Conservation (phyloP, 2,888 invertebrate species). For the Dendrolimus pini region DNA sequence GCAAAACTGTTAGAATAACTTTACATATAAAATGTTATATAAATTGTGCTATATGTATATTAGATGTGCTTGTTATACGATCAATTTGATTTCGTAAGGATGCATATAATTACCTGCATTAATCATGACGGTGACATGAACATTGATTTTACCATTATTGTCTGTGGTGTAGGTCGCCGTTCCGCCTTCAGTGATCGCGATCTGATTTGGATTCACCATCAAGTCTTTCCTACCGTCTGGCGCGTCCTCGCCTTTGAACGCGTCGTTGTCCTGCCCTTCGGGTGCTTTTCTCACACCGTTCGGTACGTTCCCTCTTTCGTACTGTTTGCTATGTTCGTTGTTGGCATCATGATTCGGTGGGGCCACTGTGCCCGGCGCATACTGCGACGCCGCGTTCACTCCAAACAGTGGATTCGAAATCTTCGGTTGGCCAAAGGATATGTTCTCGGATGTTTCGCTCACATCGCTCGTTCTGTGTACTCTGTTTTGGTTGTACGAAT, state of each 20-base stretch:
- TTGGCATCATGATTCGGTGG: slow-evolving; percentile 26
- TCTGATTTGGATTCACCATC: slow-evolving; percentile 62
- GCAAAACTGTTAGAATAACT: slow-evolving; percentile 65
- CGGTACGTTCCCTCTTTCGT: slow-evolving; percentile 48
- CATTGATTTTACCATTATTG: slow-evolving; percentile 92
- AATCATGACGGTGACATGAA: slow-evolving; percentile 91
- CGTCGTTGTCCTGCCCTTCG: slow-evolving; percentile 89
- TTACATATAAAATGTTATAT: slow-evolving; percentile 35
- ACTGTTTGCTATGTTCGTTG: slow-evolving; percentile 41
- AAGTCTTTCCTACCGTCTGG: slow-evolving; percentile 77
- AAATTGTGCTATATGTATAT: slow-evolving; percentile 24
- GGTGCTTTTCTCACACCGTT: slow-evolving; percentile 82
- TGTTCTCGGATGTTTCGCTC: slow-evolving; percentile 38
- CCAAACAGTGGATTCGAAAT: slow-evolving; percentile 65
- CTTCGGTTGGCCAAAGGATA: slow-evolving; percentile 43
- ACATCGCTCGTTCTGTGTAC: slow-evolving; percentile 38
- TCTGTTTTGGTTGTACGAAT: slow-evolving; percentile 44
- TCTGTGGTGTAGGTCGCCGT: slow-evolving; percentile 80
- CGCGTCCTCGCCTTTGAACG: slow-evolving; percentile 77
- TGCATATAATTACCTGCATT: slow-evolving; percentile 80
- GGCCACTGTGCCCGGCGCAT: slow-evolving; percentile 48
- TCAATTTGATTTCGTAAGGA: slow-evolving; percentile 58
- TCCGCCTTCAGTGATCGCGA: slow-evolving; percentile 68
- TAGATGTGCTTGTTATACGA: slow-evolving; percentile 38
- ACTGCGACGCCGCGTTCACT: slow-evolving; percentile 67